These are phyloP conservation scores for Sphinx pinastri DNA, from an alignment of 2,888 invertebrate species.

Conservation along the genomic window DNA sequence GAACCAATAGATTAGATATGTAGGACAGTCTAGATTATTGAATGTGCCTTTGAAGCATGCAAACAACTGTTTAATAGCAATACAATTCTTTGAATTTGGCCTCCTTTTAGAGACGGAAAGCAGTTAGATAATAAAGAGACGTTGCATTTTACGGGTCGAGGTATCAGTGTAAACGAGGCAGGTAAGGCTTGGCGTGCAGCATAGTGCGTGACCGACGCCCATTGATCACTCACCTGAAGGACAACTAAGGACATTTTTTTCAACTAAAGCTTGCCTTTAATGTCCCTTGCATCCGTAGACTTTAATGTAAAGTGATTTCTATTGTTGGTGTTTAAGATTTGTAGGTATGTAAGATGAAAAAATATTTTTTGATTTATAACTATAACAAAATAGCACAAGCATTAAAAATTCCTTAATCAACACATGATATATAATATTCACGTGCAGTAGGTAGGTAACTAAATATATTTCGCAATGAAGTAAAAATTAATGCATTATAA, in stretches of 20 bases:
- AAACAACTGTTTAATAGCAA: no score
- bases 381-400: no score
- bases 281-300: slow-evolving; percentile 3
- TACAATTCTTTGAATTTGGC: neutral
- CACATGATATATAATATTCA: no score
- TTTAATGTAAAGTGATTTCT: slow-evolving; percentile 17
- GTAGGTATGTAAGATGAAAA: neutral
- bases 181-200: slow-evolving; percentile 60
- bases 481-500: no score
- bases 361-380: no score
- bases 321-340: neutral
- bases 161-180: slow-evolving; percentile 61
- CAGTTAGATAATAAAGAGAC: neutral
- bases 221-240: slow-evolving; percentile 73
- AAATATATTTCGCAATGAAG: no score
- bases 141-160: slow-evolving; percentile 61
- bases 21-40: no score
- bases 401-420: no score
- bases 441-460: no score
- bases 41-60: no score
- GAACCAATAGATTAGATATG: no score
- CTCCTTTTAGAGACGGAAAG: neutral
- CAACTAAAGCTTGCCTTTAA: slow-evolving; percentile 47
- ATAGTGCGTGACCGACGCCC: slow-evolving; percentile 67
- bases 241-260: slow-evolving; percentile 73